Evolutionary conservation across 2,888 invertebrate species (phyloP).

Genomic region (Scaptomyza reducta): DNA sequence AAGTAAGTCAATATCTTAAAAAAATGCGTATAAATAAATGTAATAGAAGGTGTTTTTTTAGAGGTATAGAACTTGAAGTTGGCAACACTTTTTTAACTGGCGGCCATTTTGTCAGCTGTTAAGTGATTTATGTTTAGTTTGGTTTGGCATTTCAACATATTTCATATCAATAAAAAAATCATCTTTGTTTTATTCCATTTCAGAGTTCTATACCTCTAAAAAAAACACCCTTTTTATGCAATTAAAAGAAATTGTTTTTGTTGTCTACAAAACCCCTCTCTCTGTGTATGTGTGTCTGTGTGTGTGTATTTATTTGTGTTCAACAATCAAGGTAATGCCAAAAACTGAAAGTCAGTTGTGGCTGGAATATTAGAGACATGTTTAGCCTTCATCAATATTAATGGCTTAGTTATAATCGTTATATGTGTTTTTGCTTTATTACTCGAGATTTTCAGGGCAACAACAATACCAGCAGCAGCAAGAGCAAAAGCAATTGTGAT

Average conservation of each 20-base stretch:
- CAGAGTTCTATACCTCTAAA: no score
- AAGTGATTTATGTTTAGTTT: no score
- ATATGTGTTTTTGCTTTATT: conserved; percentile 20
- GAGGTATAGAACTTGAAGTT: no score
- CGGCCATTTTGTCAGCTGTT: no score
- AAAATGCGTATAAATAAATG: no score
- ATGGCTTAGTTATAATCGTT: conserved; percentile 29
- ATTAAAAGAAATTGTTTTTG: neutral
- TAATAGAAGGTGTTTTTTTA: no score
- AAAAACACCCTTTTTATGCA: no score
- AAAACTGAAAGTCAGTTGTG: conserved; percentile 60
- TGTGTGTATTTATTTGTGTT: neutral
- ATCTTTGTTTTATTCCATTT: no score
- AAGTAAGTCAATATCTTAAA: no score
- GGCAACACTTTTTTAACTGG: no score
- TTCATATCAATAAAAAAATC: no score
- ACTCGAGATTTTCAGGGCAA: conserved; percentile 37
- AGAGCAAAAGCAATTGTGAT: conserved; percentile 22
- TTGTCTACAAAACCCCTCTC: neutral
- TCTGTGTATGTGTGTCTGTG: neutral
- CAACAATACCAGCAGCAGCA: conserved; percentile 1
- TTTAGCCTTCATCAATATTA: conserved; percentile 71
- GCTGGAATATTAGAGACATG: conserved; percentile 37
- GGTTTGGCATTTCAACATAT: no score
- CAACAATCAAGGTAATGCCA: conserved; percentile 24